Evolutionary conservation across 2,113 vertebrate species (phyloP).

Genomic region (Excalfactoria chinensis): DNA sequence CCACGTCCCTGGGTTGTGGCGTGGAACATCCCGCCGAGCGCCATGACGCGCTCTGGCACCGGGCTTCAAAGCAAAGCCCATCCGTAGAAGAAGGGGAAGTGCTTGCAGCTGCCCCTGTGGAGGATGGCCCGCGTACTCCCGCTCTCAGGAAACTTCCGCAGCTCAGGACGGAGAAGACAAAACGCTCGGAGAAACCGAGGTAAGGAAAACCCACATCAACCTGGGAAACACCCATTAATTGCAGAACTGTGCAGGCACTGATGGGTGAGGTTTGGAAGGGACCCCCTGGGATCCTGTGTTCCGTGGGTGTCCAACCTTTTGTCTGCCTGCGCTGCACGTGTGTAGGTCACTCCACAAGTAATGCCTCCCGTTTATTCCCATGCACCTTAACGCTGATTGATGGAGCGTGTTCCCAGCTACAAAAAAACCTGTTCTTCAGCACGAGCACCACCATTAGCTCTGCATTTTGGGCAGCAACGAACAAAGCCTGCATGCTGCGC

Average conservation of each 20-base stretch:
- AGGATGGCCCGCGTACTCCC: neutral
- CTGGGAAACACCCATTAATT: neutral
- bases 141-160: neutral
- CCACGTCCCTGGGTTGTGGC: accelerated
- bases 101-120: conserved; percentile 22
- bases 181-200: neutral
- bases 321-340: too few species aligned
- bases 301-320: too few species aligned
- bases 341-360: too few species aligned
- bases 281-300: neutral
- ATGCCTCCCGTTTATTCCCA: too few species aligned
- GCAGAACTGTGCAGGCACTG: too few species aligned
- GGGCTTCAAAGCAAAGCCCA: neutral
- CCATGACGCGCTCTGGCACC: neutral
- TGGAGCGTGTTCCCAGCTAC: too few species aligned
- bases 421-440: too few species aligned
- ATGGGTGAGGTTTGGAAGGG: neutral
- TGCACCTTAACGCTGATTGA: too few species aligned
- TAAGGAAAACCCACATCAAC: neutral
- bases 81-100: conserved; percentile 47
- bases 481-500: too few species aligned
- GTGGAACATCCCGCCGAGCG: neutral
- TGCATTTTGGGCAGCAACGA: too few species aligned
- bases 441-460: too few species aligned
- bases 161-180: neutral